These are phyloP conservation scores for Silurus glanis DNA, from an alignment of 2,113 vertebrate genomes.

Conservation along the genomic window DNA sequence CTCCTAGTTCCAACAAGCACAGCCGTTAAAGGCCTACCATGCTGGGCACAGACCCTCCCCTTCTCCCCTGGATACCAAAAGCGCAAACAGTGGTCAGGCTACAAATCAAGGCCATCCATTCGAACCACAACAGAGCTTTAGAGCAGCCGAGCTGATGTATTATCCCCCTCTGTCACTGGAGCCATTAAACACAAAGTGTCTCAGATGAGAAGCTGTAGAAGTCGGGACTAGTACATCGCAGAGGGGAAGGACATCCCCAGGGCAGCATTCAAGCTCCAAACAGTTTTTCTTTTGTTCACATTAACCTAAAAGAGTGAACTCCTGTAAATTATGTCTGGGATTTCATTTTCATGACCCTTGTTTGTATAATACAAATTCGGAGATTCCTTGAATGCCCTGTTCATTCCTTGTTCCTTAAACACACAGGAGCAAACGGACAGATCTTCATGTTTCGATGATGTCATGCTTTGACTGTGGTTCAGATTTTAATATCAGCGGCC, in stretches of 20 bases:
- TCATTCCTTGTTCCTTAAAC: background rate
- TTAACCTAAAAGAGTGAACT: background rate
- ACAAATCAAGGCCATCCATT: conserved; percentile 59
- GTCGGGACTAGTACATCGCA: background rate
- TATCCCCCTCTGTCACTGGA: conserved; percentile 45
- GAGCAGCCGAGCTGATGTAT: conserved; percentile 57
- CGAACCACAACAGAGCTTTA: conserved; percentile 52
- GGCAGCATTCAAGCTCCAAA: background rate
- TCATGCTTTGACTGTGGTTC: conserved; percentile 4
- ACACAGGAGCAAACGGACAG: background rate
- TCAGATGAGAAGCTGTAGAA: conserved; percentile 6
- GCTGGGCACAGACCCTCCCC: conserved; percentile 28
- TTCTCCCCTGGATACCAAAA: conserved; percentile 40
- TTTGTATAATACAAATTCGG: conserved; percentile 21
- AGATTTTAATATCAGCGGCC: background rate
- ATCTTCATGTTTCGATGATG: background rate
- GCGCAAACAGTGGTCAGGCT: conserved; percentile 54
- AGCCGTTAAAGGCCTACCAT: conserved; percentile 38
- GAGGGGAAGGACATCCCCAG: conserved; percentile 7
- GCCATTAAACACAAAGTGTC: conserved; percentile 50
- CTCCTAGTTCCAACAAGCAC: conserved; percentile 24
- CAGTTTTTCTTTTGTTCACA: background rate
- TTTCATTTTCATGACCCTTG: background rate
- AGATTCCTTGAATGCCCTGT: background rate
- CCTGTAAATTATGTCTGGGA: no score